Evolutionary conservation across 2,797 vertebrate genomes (phyloP), one percentile per base, ranked within the genome.

Genomic region (Taenioides sp.): DNA sequence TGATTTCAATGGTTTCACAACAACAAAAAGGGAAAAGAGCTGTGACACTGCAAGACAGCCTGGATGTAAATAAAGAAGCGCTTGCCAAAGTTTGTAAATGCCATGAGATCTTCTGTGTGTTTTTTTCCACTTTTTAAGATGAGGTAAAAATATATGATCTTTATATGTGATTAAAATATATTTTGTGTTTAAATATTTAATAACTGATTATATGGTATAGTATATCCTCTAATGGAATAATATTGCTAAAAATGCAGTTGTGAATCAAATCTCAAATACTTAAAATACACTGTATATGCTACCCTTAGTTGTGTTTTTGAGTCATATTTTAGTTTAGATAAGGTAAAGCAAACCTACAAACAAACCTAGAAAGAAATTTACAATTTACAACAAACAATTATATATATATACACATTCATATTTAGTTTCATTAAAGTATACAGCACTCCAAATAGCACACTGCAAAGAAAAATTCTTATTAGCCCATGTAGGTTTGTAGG

Each of bases 61-160:
- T 93, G 92, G 93, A 93, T 94, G 93, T 95, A 94, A 94, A 94
- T 94, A 94, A 94, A 94, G 87, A 93, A 94, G 93, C 93, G 86
- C 91, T 94, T 93, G 94, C 94, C 94, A 94, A 95, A 94, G 93
- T 94, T 94, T 94, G 92, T 91, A 91, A 92, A 93, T 89, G 86
- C 87, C 86, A 89, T 47, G 18, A 77, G 50, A 68, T 87, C 75
- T 78, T 2, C 71, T 61, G 77, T 78, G 83, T 92, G 71, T 86
- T 80, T 79, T 69, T 58, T 78, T 75, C 62, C 25, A n/a, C n/a
- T 4, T 27, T 59, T 27, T 22, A 57, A 64, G 23, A 25, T 47
- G 11, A 64, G 37, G 62, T 23, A 23, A 63, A 37, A 37, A 37
- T 37, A 63, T 40, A 40, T 40, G n/a, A n/a, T n/a, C n/a, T n/a